Evolutionary conservation across 2,113 vertebrate genomes (phyloP).

Genomic region (Furnarius figulus): DNA sequence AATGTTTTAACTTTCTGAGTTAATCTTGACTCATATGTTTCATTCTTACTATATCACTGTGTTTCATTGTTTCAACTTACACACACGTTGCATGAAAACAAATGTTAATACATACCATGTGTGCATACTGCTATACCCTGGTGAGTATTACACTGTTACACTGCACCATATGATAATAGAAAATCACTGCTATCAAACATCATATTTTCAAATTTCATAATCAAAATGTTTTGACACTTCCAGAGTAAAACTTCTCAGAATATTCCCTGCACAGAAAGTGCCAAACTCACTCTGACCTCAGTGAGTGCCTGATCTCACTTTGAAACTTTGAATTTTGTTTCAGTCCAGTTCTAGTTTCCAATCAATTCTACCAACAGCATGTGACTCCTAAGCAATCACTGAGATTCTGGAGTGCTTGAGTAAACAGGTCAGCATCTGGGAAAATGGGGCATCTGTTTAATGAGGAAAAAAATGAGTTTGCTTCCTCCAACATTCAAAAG

Average conservation of each 20-base stretch:
- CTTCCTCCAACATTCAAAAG: background rate
- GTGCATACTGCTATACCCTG: background rate
- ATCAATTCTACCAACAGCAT: background rate
- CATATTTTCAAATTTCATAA: background rate
- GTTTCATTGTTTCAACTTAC: constrained; percentile 15
- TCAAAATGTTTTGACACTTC: background rate
- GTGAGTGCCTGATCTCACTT: background rate
- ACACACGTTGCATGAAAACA: background rate
- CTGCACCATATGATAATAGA: background rate
- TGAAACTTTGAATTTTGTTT: background rate
- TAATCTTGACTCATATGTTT: background rate
- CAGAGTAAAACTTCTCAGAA: background rate
- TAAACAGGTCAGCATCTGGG: background rate
- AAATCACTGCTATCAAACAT: background rate
- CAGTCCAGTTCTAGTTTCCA: background rate
- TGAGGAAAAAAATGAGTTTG: background rate
- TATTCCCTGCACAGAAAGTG: background rate
- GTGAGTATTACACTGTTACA: background rate
- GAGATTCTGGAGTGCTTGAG: background rate
- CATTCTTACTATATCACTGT: background rate
- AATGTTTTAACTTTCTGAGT: background rate
- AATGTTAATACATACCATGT: constrained; percentile 9
- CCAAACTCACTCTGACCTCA: background rate
- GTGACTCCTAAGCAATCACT: background rate
- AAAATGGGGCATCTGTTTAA: background rate